These are phyloP conservation scores for Diplolepis rosae DNA, from an alignment of 2,888 invertebrate species.

Conservation along the genomic window DNA sequence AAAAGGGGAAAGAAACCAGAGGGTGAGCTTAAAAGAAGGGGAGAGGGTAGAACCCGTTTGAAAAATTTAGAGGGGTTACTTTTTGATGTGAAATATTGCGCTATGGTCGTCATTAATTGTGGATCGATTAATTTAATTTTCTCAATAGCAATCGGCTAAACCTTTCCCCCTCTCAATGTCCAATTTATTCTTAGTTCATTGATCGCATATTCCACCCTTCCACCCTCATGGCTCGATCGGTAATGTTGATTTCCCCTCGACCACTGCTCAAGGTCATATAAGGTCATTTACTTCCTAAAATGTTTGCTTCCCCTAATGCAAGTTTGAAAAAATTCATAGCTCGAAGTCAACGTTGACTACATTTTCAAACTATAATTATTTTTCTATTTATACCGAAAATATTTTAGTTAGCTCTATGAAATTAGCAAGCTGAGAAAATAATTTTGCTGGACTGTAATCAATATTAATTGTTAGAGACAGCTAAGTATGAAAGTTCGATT, in stretches of 20 bases:
- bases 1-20: slow-evolving; percentile 37
- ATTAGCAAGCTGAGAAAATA: no score
- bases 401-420: background rate
- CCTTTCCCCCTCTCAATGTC: background rate
- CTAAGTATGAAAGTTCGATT: background rate
- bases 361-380: background rate
- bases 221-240: slow-evolving; percentile 35
- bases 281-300: slow-evolving; percentile 24
- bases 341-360: background rate
- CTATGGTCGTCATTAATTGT: slow-evolving; percentile 50
- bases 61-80: slow-evolving; percentile 55
- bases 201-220: slow-evolving; percentile 31
- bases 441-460: no score
- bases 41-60: slow-evolving; percentile 47
- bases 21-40: slow-evolving; percentile 37
- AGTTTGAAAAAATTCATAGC: background rate
- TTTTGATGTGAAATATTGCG: slow-evolving; percentile 54
- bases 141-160: background rate
- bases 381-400: background rate
- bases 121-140: slow-evolving; percentile 24
- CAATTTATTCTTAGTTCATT: slow-evolving; percentile 43
- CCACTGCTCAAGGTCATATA: slow-evolving; percentile 24
- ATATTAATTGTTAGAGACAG: background rate
- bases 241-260: slow-evolving; percentile 22
- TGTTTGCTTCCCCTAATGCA: background rate